phyloP scores from a whole-genome alignment of 37 sponge, comb jelly and placozoan species.

The Amphimedon queenslandica region DNA sequence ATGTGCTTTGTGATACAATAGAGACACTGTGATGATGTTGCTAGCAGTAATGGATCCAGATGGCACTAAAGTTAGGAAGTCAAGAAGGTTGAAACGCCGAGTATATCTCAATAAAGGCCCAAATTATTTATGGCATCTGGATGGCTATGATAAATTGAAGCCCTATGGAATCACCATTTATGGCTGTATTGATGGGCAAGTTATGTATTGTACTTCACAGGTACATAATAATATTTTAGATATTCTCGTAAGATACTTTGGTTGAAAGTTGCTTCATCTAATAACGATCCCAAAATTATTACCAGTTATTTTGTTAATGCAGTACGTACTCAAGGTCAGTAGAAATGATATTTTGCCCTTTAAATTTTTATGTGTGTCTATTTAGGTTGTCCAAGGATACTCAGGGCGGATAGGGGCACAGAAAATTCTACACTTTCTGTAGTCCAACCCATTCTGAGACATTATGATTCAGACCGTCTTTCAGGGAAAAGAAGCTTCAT shows the following conservation, averaged over 20 bases:
- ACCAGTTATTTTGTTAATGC: not conserved
- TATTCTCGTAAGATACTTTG: constrained; percentile 40
- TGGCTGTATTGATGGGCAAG: constrained; percentile 46
- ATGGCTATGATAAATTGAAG: constrained; percentile 42
- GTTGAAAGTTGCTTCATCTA: constrained; percentile 15
- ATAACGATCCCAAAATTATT: constrained; percentile 17
- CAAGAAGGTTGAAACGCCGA: not conserved
- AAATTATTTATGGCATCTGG: constrained; percentile 41
- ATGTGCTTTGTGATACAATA: not conserved
- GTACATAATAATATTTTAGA: not conserved
- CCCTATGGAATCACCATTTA: constrained; percentile 32
- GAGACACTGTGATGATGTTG: constrained; percentile 30
- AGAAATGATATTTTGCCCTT: not conserved
- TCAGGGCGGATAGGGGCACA: constrained; percentile 29
- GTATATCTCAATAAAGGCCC: constrained; percentile 30
- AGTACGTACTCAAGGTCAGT: not conserved
- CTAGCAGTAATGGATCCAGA: constrained; percentile 6
- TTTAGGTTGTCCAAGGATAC: constrained; percentile 30
- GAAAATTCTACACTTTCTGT: constrained; percentile 19
- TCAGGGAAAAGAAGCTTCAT: not conserved
- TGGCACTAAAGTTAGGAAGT: constrained; percentile 2
- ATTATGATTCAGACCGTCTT: constrained; percentile 11
- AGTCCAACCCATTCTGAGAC: constrained; percentile 19
- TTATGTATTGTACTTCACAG: not conserved
- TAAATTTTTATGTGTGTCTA: not conserved